Evolutionary conservation across 1,140 invertebrate genomes (phyloP).

Genomic region (Andricus grossulariae): DNA sequence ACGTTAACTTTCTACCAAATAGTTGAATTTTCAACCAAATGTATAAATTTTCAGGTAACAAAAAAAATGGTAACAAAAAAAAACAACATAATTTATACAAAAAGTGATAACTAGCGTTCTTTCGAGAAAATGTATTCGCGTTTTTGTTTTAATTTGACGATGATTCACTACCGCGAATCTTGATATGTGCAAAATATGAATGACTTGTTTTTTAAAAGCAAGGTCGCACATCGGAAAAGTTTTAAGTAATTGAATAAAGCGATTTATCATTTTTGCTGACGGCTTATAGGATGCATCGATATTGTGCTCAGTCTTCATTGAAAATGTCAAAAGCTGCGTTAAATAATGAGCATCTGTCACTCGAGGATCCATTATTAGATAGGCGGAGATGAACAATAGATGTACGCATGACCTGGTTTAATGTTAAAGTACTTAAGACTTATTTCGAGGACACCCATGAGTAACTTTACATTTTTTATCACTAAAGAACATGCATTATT

Average conservation of each 20-base stretch:
- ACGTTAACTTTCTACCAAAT: too few species aligned
- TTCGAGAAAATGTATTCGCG: too few species aligned
- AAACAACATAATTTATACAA: too few species aligned
- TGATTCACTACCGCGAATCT: too few species aligned
- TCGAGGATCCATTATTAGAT: constrained; percentile 16
- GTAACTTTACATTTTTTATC: neutral
- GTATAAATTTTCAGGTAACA: too few species aligned
- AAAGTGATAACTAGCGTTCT: too few species aligned
- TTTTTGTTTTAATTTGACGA: too few species aligned
- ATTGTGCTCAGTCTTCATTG: neutral
- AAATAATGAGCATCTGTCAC: constrained; percentile 10
- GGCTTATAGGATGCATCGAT: neutral
- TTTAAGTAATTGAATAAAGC: neutral
- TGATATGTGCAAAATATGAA: too few species aligned
- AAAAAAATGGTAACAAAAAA: too few species aligned
- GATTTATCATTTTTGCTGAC: constrained; percentile 16
- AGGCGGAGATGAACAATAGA: constrained; percentile 8
- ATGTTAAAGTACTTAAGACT: neutral
- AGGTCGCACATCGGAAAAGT: neutral
- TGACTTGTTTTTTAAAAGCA: too few species aligned
- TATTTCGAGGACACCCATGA: neutral
- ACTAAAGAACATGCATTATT: too few species aligned
- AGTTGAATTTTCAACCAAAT: too few species aligned
- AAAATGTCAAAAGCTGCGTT: constrained; percentile 19
- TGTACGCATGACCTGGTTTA: constrained; percentile 17